Evolutionary conservation across 2,888 invertebrate genomes (phyloP), one percentile per base, ranked within the genome.

Genomic region (Harpalus rufipes): DNA sequence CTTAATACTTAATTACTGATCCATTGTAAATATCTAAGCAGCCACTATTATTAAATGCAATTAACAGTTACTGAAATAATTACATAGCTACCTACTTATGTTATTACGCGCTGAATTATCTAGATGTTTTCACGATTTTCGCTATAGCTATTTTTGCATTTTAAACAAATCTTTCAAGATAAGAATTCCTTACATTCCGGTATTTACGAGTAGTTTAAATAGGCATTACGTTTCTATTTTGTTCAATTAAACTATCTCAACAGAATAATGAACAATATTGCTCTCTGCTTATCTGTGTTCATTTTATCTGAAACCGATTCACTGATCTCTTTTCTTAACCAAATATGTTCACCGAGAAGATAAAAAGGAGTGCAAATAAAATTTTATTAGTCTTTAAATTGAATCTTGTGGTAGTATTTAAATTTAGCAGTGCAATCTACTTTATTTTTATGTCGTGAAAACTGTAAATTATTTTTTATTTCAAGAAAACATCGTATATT

Each of bases 321-420:
- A 68, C 68, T 39, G 68, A 39, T 32, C 68, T 68, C 32, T 68
- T n/a, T 39, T 68, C 32, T 68, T 32, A 68, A 68, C 39, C 32
- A 68, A 68, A 39, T 68, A 68, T 68, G 68, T 39, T 32, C 59
- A 51, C 63, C 2, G 10, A 39, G 39, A 10, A 68, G 68, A 68
- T 68, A 68, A 68, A 68, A 63, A 39, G 6, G 5, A 68, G 39
- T 68, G 68, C 68, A 68, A 68, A 68, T 68, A 68, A 68, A 68
- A 39, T 39, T 68, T 39, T 68, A 68, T 39, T 39, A 5, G 39
- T 32, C 32, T 7, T 68, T 39, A n/a, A 41, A 68, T 39, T 68
- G 68, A 25, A 63, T 63, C 12, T 18, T 12, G 63, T 10, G 3
- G 63, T 2, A 16, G 61, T 32, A 32, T 32, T 65, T 14, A 32